Evolutionary conservation across 1,140 invertebrate species (phyloP).

Genomic region (Drosophila trapezifrons): DNA sequence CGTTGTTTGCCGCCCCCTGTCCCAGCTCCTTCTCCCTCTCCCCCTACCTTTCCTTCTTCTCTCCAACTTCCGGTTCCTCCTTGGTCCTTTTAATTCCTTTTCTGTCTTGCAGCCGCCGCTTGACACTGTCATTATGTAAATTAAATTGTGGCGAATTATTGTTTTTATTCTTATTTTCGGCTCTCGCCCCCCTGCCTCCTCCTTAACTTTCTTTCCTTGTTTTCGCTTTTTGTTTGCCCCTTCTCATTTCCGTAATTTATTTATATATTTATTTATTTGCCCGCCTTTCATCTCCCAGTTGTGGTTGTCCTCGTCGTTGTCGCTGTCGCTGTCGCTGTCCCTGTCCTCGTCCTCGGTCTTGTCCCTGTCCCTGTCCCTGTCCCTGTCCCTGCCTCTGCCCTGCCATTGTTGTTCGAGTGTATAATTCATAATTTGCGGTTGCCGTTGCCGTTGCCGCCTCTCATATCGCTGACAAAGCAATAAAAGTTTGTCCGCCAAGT

Average conservation of each 20-base stretch:
- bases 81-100: constrained; percentile 62
- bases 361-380: too few relatives aligned
- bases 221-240: constrained; percentile 23
- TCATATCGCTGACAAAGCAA: constrained; percentile 63
- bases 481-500: constrained; percentile 74
- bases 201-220: constrained; percentile 10
- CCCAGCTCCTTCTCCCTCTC: neutral
- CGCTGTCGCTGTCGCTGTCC: too few relatives aligned
- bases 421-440: constrained; percentile 76
- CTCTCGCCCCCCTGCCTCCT: neutral
- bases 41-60: neutral
- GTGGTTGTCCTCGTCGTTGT: neutral
- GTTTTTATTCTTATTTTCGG: constrained; percentile 63
- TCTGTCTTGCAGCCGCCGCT: constrained; percentile 45
- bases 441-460: constrained; percentile 31
- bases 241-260: constrained; percentile 70
- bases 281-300: constrained; percentile 20
- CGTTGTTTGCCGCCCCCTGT: constrained; percentile 1
- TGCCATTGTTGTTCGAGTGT: constrained; percentile 52
- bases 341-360: too few relatives aligned
- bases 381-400: neutral
- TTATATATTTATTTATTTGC: constrained; percentile 57
- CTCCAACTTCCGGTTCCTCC: neutral
- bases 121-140: constrained; percentile 82
- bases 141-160: constrained; percentile 82